These are phyloP conservation scores for Neopelma chrysocephalum DNA, from an alignment of 2,797 vertebrate genomes.

Conservation along the genomic window DNA sequence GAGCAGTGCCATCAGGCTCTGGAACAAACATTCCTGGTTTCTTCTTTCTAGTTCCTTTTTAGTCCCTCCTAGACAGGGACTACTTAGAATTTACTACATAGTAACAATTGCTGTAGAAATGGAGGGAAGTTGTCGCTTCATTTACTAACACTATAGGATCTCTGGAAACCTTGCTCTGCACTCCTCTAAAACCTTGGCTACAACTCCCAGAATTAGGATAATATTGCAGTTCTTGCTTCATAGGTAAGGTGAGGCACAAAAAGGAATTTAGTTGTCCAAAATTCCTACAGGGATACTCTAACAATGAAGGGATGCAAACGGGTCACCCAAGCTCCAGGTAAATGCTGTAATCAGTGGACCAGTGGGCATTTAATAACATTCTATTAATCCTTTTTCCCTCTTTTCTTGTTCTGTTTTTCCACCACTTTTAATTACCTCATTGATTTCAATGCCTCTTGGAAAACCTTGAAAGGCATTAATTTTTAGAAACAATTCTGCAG, in stretches of 20 bases:
- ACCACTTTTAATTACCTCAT: conserved; percentile 55
- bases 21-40: not conserved
- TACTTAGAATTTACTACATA: not conserved
- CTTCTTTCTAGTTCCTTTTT: not conserved
- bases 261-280: not conserved
- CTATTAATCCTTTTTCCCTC: not conserved
- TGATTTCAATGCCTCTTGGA: conserved; percentile 63
- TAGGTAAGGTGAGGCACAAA: not conserved
- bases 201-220: not conserved
- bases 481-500: conserved; percentile 54
- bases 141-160: not conserved
- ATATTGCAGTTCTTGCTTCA: not conserved
- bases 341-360: not conserved
- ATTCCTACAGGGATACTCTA: not conserved
- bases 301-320: not conserved
- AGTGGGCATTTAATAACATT: conserved; percentile 3
- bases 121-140: not conserved
- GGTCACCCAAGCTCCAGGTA: not conserved
- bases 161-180: not conserved
- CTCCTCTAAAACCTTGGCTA: not conserved
- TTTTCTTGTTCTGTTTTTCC: conserved; percentile 22
- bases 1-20: not conserved
- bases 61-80: not conserved
- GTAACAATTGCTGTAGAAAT: not conserved
- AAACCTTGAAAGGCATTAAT: conserved; percentile 49